Evolutionary conservation across 2,888 invertebrate species (phyloP).

Genomic region (Eupithecia vulgata): DNA sequence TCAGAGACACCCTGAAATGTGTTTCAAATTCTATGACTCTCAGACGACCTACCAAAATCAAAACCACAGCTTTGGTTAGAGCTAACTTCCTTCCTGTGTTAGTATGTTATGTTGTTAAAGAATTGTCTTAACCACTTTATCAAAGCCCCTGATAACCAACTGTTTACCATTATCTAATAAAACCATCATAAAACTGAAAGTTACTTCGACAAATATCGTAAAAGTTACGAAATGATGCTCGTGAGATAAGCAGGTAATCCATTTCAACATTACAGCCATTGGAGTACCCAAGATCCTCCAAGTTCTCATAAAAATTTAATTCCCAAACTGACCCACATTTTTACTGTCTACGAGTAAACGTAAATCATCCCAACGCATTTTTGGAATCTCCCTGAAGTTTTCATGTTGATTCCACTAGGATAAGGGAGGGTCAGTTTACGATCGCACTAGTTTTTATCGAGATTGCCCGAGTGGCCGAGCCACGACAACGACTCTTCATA

Average conservation of each 20-base stretch:
- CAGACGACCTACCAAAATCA: not conserved
- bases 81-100: not conserved
- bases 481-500: slow-evolving; percentile 62
- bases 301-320: slow-evolving; percentile 71
- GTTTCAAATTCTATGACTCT: not conserved
- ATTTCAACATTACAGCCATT: slow-evolving; percentile 51
- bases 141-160: slow-evolving; percentile 13
- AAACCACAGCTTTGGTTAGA: not conserved
- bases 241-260: slow-evolving; percentile 59
- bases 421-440: slow-evolving; percentile 78
- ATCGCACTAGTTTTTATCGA: slow-evolving; percentile 76
- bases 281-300: slow-evolving; percentile 49
- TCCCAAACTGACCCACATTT: slow-evolving; percentile 69
- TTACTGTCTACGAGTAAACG: slow-evolving; percentile 63
- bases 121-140: not conserved
- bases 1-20: not conserved
- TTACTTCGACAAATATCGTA: slow-evolving; percentile 51
- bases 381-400: slow-evolving; percentile 56
- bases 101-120: not conserved
- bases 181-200: slow-evolving; percentile 50
- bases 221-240: slow-evolving; percentile 51
- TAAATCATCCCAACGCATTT: slow-evolving; percentile 68
- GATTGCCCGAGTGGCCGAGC: slow-evolving; percentile 60
- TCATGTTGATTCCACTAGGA: slow-evolving; percentile 72
- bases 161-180: slow-evolving; percentile 38